phyloP scores from a whole-genome alignment of 2,113 vertebrate genomes.

The Oncorhynchus mykiss region DNA sequence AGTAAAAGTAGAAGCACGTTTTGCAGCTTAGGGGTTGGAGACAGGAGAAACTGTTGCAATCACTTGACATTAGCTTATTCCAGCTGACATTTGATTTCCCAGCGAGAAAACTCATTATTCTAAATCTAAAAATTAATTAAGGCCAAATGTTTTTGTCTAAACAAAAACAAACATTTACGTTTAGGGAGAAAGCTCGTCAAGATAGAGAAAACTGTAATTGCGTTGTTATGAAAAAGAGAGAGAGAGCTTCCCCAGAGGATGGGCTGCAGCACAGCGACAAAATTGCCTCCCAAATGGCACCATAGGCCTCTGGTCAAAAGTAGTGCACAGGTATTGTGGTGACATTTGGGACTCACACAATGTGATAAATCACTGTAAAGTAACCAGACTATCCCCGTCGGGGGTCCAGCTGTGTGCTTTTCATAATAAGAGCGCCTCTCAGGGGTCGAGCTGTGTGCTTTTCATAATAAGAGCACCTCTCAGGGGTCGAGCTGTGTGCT shows the following conservation, averaged over 20 bases:
- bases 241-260: neutral
- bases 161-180: no score
- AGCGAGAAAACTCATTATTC: neutral
- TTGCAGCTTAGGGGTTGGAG: neutral
- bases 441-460: no score
- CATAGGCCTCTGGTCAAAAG: no score
- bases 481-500: no score
- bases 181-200: no score
- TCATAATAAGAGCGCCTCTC: no score
- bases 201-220: neutral
- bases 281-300: neutral
- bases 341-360: no score
- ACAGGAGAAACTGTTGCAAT: neutral
- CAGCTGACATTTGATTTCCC: neutral
- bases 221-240: neutral
- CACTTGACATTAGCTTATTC: neutral
- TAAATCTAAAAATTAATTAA: neutral
- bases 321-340: no score
- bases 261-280: no score
- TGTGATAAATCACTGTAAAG: conserved; percentile 2
- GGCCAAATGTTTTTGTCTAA: no score
- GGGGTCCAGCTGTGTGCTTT: no score
- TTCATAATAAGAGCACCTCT: no score
- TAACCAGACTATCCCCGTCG: neutral
- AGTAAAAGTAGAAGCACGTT: neutral